A percentile compares a stretch with the other conserved stretches of the same genome.
phyloP scores from a whole-genome alignment of 1,140 invertebrate genomes.

The Dinothrombium tinctorium region DNA sequence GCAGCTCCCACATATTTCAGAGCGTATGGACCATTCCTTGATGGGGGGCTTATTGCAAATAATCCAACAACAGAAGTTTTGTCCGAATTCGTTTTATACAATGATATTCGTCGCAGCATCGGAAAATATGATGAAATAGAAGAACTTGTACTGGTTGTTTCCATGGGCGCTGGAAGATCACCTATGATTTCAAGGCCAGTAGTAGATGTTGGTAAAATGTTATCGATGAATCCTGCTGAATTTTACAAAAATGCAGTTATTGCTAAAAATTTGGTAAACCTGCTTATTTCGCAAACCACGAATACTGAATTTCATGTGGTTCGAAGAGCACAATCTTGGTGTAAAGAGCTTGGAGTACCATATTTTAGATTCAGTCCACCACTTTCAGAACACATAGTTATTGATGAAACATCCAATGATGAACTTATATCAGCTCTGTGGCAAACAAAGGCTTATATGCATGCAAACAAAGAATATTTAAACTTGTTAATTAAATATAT shows the following conservation, averaged over 20 bases:
- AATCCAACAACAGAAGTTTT: slow-evolving; percentile 84
- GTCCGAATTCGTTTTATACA: slow-evolving; percentile 74
- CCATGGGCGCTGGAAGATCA: slow-evolving; percentile 24
- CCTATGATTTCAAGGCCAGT: slow-evolving; percentile 20
- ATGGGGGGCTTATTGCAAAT: slow-evolving; percentile 85
- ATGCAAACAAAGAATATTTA: too few species aligned
- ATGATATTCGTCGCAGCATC: slow-evolving; percentile 20
- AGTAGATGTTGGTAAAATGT: neutral
- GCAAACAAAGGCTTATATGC: slow-evolving; percentile 58
- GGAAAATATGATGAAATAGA: slow-evolving; percentile 11
- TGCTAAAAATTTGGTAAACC: neutral
- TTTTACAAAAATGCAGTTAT: neutral
- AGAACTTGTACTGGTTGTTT: slow-evolving; percentile 23
- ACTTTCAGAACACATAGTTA: slow-evolving; percentile 42
- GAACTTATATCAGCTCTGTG: slow-evolving; percentile 68
- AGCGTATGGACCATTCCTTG: slow-evolving; percentile 53
- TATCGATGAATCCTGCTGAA: too few species aligned
- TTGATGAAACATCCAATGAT: slow-evolving; percentile 65
- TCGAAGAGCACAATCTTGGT: slow-evolving; percentile 69
- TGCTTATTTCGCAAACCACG: neutral
- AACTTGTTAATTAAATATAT: too few species aligned
- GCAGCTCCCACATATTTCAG: slow-evolving; percentile 86
- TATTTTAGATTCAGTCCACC: slow-evolving; percentile 33
- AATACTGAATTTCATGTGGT: slow-evolving; percentile 68
- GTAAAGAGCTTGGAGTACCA: slow-evolving; percentile 58